These are phyloP conservation scores for Pycnonotus jocosus DNA, from an alignment of 2,113 vertebrate genomes.

Conservation along the genomic window DNA sequence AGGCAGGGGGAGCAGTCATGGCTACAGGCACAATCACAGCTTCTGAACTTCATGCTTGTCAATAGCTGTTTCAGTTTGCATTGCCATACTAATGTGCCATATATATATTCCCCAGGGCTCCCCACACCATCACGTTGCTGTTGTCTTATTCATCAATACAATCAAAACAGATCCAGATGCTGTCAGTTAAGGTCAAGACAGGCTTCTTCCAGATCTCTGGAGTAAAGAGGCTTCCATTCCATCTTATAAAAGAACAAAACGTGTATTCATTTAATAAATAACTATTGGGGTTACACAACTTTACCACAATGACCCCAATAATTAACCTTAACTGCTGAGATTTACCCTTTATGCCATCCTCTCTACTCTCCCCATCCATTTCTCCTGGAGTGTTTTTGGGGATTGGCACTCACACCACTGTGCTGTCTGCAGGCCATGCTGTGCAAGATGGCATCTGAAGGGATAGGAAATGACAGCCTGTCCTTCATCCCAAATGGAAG, in stretches of 20 bases:
- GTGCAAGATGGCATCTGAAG: not conserved
- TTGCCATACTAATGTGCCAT: constrained; percentile 29
- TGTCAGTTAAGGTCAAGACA: constrained; percentile 38
- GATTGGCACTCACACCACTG: not conserved
- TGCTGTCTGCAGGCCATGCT: not conserved
- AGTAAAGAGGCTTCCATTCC: not conserved
- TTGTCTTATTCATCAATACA: constrained; percentile 47
- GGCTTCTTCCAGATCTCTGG: not conserved
- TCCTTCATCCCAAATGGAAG: not conserved
- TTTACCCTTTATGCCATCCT: not conserved
- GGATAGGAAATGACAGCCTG: not conserved
- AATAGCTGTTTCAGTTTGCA: constrained; percentile 56
- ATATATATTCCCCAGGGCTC: constrained; percentile 46
- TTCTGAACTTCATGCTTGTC: constrained; percentile 67
- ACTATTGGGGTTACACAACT: not conserved
- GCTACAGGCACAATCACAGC: constrained; percentile 59
- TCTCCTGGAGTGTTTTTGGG: not conserved
- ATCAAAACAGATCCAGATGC: constrained; percentile 27
- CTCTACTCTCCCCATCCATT: not conserved
- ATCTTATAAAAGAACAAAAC: not conserved
- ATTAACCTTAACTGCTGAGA: not conserved
- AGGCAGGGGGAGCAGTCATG: constrained; percentile 39
- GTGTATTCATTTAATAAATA: not conserved
- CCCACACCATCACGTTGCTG: not conserved
- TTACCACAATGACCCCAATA: not conserved